phyloP scores from a whole-genome alignment of 2,113 vertebrate species.

The Micromys minutus region DNA sequence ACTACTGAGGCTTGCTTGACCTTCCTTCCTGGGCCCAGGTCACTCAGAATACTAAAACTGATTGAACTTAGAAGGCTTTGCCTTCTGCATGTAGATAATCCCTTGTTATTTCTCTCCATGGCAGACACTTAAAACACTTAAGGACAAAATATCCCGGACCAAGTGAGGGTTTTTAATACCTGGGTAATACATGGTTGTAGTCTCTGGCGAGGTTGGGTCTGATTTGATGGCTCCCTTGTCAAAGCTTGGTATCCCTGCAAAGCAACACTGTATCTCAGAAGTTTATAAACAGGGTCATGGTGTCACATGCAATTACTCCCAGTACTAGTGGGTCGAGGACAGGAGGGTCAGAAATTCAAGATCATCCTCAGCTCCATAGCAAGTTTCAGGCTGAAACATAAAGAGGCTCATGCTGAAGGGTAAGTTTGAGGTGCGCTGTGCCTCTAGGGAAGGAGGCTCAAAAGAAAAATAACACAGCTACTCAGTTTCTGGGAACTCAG shows the following conservation, averaged over 20 bases:
- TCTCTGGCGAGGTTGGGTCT: background rate
- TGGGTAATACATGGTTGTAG: background rate
- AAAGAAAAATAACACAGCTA: slow-evolving; percentile 35
- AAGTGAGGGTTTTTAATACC: background rate
- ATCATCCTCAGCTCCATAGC: background rate
- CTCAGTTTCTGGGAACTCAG: slow-evolving; percentile 46
- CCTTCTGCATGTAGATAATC: background rate
- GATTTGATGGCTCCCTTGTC: background rate
- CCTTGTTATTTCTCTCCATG: background rate
- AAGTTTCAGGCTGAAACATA: no score
- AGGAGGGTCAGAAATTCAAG: background rate
- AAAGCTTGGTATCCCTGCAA: background rate
- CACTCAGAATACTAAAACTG: background rate
- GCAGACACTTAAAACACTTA: background rate
- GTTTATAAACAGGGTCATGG: background rate
- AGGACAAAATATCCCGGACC: background rate
- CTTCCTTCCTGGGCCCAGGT: background rate
- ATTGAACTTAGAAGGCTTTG: background rate
- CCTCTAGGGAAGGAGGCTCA: background rate
- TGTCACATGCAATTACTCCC: background rate
- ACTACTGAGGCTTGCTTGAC: no score
- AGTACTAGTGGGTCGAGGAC: background rate
- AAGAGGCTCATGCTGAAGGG: background rate
- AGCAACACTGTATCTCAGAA: slow-evolving; percentile 40
- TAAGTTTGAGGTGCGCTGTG: slow-evolving; percentile 3